Evolutionary conservation across 2,888 invertebrate species (phyloP).

Genomic region (Tolmerus cingulatus): DNA sequence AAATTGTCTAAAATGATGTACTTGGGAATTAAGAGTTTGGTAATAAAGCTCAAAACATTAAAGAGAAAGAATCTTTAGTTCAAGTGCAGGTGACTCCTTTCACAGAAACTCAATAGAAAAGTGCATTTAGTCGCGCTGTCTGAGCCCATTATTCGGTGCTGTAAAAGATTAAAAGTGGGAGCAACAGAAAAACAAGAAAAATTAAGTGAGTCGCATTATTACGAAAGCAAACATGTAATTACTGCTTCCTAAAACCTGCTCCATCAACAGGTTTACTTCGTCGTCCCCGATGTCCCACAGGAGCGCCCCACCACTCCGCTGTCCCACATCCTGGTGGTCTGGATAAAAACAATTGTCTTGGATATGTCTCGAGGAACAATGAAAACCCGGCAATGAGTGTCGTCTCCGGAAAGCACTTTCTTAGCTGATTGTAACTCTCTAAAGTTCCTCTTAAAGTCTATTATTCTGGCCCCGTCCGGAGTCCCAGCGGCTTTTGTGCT

Average conservation of each 20-base stretch:
- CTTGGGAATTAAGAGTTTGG: too few relatives aligned
- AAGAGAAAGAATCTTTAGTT: neutral
- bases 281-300: neutral
- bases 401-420: constrained; percentile 31
- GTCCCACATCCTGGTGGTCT: constrained; percentile 7
- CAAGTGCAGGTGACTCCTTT: neutral
- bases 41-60: too few relatives aligned
- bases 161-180: neutral
- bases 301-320: neutral
- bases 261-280: constrained; percentile 14
- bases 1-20: too few relatives aligned
- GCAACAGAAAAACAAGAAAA: neutral
- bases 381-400: constrained; percentile 16
- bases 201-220: neutral
- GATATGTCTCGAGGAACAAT: constrained; percentile 36
- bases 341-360: constrained; percentile 38
- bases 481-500: neutral
- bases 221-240: constrained; percentile 24
- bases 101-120: neutral
- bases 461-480: constrained; percentile 16
- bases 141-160: neutral
- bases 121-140: neutral
- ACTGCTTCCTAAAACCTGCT: constrained; percentile 8
- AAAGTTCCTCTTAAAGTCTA: constrained; percentile 37
- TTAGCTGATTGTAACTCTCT: constrained; percentile 30